Evolutionary conservation across 2,888 invertebrate species (phyloP).

Genomic region (Tiphia femorata): DNA sequence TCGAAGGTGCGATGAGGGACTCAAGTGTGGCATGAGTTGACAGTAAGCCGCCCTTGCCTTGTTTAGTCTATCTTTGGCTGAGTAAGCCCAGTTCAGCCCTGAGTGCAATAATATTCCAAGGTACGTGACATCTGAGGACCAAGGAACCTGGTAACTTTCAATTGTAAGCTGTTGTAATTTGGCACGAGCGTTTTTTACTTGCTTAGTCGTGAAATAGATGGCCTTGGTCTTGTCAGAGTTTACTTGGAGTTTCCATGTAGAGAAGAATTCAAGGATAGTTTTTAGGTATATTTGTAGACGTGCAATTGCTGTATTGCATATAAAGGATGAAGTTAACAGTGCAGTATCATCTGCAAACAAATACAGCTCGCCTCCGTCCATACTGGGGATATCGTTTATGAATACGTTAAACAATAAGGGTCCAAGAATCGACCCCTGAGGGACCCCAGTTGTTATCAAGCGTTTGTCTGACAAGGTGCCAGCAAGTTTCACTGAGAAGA

Average conservation of each 20-base stretch:
- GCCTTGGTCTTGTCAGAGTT: not conserved
- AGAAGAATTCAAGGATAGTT: not conserved
- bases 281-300: not conserved
- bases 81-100: no score
- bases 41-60: no score
- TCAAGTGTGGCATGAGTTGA: no score
- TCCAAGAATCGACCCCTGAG: not conserved
- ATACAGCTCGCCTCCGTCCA: not conserved
- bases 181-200: not conserved
- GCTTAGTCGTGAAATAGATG: not conserved
- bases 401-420: not conserved
- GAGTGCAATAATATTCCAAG: no score
- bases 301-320: no score
- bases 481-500: no score
- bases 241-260: not conserved
- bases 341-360: not conserved
- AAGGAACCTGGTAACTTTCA: not conserved
- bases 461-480: no score
- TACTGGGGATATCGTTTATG: not conserved
- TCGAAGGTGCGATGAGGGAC: no score
- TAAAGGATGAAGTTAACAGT: not conserved
- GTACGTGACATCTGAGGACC: not conserved
- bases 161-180: not conserved
- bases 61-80: no score
- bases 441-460: no score